phyloP scores from a whole-genome alignment of 1,140 invertebrate genomes.

The Drosophila obscura region DNA sequence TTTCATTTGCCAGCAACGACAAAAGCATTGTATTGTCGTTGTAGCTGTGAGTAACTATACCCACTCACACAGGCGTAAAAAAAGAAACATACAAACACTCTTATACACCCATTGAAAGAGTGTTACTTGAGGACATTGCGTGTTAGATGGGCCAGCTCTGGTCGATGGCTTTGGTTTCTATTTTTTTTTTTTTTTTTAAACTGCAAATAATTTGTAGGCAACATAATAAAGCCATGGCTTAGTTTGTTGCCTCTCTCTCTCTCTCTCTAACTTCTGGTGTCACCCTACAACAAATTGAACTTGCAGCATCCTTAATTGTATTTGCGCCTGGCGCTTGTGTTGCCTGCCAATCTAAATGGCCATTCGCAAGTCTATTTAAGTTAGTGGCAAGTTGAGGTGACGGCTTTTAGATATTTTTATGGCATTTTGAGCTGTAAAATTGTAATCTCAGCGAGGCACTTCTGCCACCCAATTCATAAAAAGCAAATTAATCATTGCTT shows the following conservation, averaged over 20 bases:
- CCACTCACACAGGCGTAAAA: slow-evolving; percentile 18
- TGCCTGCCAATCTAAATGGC: slow-evolving; percentile 52
- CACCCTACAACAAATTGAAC: slow-evolving; percentile 43
- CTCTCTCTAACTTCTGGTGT: background rate
- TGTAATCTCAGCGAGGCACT: slow-evolving; percentile 21
- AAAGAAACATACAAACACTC: slow-evolving; percentile 17
- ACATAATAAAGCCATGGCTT: slow-evolving; percentile 66
- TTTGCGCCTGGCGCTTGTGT: slow-evolving; percentile 33
- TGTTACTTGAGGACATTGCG: slow-evolving; percentile 46
- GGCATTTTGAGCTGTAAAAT: slow-evolving; percentile 18
- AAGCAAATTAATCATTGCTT: slow-evolving; percentile 28
- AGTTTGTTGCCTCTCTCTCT: slow-evolving; percentile 33
- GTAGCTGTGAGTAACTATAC: slow-evolving; percentile 58
- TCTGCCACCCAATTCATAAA: slow-evolving; percentile 35
- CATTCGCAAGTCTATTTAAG: slow-evolving; percentile 60
- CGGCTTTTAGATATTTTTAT: slow-evolving; percentile 38
- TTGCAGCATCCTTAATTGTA: slow-evolving; percentile 69
- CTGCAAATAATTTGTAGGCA: slow-evolving; percentile 71
- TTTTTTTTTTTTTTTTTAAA: slow-evolving; percentile 55
- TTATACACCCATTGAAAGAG: background rate
- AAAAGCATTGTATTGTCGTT: slow-evolving; percentile 67
- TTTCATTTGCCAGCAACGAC: slow-evolving; percentile 79
- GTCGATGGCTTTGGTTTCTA: slow-evolving; percentile 35
- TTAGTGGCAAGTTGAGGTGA: slow-evolving; percentile 54
- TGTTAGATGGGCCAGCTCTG: slow-evolving; percentile 60